Evolutionary conservation across 64 coral and sea anemone species (phyloP).

Genomic region (Cladopsammia gracilis): DNA sequence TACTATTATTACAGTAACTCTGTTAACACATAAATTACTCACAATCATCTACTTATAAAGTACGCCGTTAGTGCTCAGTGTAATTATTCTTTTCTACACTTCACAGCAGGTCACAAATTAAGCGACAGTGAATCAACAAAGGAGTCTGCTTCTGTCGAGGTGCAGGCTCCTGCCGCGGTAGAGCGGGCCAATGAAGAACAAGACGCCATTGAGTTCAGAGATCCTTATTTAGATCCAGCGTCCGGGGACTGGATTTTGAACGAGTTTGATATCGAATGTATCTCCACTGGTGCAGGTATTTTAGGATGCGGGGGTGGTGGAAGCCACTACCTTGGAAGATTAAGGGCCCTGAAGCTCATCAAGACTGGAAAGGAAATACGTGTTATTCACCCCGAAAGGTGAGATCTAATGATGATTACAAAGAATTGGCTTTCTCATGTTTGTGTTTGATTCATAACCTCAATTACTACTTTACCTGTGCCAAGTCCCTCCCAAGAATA

Average conservation of each 20-base stretch:
- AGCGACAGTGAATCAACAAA: neutral
- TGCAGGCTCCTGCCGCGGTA: neutral
- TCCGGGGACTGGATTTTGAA: constrained; percentile 75
- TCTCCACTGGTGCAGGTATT: constrained; percentile 89
- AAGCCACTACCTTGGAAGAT: constrained; percentile 76
- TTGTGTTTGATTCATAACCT: neutral
- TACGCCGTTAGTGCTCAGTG: too few species aligned
- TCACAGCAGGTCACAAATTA: too few species aligned
- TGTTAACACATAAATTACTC: too few species aligned
- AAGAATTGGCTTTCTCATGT: neutral
- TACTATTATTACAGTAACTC: too few species aligned
- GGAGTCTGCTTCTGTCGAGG: neutral
- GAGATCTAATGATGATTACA: neutral
- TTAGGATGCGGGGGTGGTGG: constrained; percentile 94
- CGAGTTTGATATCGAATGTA: constrained; percentile 90
- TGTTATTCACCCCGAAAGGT: constrained; percentile 88
- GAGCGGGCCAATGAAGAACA: neutral
- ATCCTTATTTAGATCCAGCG: constrained; percentile 73
- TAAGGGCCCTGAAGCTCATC: constrained; percentile 49
- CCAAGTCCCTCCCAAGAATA: too few species aligned
- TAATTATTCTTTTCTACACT: too few species aligned
- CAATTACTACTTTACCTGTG: neutral
- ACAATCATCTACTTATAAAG: too few species aligned
- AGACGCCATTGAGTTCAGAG: constrained; percentile 7
- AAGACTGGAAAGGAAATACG: constrained; percentile 76